Base-by-base conservation (phyloP, 2,797 vertebrate genomes). In the Sebastes paucispinis region DNA sequence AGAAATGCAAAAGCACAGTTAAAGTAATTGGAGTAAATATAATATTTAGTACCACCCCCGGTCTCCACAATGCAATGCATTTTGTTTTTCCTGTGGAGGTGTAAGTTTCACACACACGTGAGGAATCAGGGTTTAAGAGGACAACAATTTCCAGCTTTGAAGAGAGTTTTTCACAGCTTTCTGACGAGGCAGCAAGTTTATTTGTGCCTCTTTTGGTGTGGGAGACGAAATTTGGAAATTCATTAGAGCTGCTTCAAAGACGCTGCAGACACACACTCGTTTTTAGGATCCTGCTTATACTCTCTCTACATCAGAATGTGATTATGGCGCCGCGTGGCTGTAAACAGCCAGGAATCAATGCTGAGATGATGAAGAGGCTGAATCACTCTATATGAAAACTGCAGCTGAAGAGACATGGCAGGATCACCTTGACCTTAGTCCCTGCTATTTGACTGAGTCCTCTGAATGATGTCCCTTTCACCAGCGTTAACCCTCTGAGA, bases 171-270 rank as follows among this genome's bases (percentile, higher is more conserved):
- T 80, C 32, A 39, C 65, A 62, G 67, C 52, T 80, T 79, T 83
- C 43, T 73, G 55, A 67, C 25, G 24, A 71, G 59, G 64, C 74
- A 75, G 80, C 47, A 70, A 32, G 12, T 83, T 73, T 76, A 63
- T 86, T 77, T 59, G 58, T 47, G 75, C 57, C n/a, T 55, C 75
- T 86, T 22, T 57, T 14, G 31, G 50, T 16, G 69, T 58, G 62
- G 18, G 67, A 54, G 75, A 73, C 6, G 1, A 77, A 77, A 80
- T 70, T 8, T 83, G 71, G 75, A 86, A 81, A 50, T 75, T 79
- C 59, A 80, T 81, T 83, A 83, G 62, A 64, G 62, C 60, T 2
- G 59, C 75, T 88, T 87, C 69, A 80, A 83, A 82, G 68, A 80
- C 4, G 1, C 31, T 29, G 39, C 32, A 57, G 69, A 72, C 58